A percentile compares a stretch with the other conserved stretches of the same genome.
Evolutionary conservation across 2,888 invertebrate genomes (phyloP).

Genomic region (Phasia obesa): DNA sequence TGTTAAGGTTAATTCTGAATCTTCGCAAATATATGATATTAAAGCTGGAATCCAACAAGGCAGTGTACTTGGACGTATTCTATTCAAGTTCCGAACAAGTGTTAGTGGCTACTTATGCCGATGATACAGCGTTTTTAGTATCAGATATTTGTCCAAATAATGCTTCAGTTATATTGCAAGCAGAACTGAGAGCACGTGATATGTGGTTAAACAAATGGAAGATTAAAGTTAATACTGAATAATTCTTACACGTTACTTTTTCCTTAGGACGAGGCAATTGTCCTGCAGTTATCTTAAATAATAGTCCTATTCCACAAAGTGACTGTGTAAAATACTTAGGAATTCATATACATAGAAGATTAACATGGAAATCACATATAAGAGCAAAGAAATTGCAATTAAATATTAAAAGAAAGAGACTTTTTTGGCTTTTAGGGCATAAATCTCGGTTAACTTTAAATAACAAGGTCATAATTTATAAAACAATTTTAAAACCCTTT

Average conservation of each 20-base stretch:
- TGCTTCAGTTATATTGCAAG: neutral
- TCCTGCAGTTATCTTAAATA: neutral
- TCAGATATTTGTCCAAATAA: neutral
- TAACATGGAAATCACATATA: neutral
- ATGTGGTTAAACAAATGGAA: neutral
- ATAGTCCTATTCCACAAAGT: neutral
- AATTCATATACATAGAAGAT: neutral
- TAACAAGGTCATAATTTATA: neutral
- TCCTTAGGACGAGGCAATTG: neutral
- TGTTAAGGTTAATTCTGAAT: too few species aligned
- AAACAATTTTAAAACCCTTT: neutral
- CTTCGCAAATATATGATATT: too few species aligned
- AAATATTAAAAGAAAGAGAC: neutral
- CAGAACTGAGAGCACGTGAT: neutral
- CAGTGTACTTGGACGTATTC: too few species aligned
- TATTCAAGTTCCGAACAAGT: neutral
- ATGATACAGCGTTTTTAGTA: neutral
- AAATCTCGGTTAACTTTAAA: neutral
- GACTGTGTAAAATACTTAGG: neutral
- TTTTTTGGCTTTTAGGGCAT: neutral
- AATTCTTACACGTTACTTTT: neutral
- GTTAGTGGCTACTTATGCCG: neutral
- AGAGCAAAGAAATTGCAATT: neutral
- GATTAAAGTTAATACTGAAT: neutral
- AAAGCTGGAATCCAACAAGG: too few species aligned